Evolutionary conservation across 2,888 invertebrate species (phyloP), one percentile per base, ranked within the genome.

Genomic region (Sinodicranocentrus sp.): DNA sequence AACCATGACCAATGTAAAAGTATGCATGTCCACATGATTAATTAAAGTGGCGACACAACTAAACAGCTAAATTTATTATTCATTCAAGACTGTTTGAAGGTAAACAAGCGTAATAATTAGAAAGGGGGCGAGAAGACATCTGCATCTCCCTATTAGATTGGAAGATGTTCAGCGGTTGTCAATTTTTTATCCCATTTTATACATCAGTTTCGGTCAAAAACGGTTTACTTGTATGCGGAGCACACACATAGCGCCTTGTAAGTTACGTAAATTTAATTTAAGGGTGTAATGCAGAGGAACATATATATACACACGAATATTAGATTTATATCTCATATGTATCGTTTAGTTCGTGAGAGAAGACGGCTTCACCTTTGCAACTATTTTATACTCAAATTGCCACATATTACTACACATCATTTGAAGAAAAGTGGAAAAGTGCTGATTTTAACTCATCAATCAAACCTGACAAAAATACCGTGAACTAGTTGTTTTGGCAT

Each of bases 91-190:
- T 48, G 70, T 76, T 70, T 82, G 82, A 82, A 82, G 82, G 82
- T 71, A 71, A 82, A 82, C 82, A 82, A 82, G 82, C 52, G 57
- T 65, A 75, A 52, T 76, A 76, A 82, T 82, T 82, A 82, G 82
- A 82, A 82, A 82, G 82, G 76, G 82, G 68, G 82, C 54, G 82
- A 76, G 71, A 82, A 82, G 82, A 82, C 82, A 82, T 82, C 70
- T 82, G 82, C 82, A 75, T 63, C 52, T 59, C 17, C 25, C 44
- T 25, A 44, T 25, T 25, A 67, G 15, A 67, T 44, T 63, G 63
- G 13, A 19, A 59, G 59, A 59, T 59, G 59, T 19, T 59, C 25
- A 59, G n/a, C 19, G 25, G 15, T 25, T 59, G 59, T 59, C 59
- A 59, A 59, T 59, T 59, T 26, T 26, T 59, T 8, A 15, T 52